Base-by-base conservation (phyloP, 92 coral and sea anemone genomes). In the Phenganax marumi region DNA sequence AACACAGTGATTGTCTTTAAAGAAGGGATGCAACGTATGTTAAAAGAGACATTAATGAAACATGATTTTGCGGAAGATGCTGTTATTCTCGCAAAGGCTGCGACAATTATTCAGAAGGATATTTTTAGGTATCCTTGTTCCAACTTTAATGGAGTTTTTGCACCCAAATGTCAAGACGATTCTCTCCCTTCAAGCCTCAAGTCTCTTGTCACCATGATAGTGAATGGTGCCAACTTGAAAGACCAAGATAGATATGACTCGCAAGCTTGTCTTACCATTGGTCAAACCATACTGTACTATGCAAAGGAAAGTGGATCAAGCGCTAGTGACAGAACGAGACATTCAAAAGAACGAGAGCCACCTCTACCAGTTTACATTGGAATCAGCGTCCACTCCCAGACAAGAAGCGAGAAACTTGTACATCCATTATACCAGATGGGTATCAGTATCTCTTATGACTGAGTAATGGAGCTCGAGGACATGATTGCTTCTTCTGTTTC, bases 11-110 rank as follows among this genome's bases (percentile, higher is more conserved):
- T 72, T 4, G 18, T 72, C 4, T 72, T 72, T 14, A 49, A n/a
- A 54, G 83, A 72, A 10, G 90, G 61, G 51, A 78, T 87, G 71
- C 75, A 69, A 43, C 77, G 62, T 58, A 52, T 87, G 75, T 4
- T 87, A 12, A 84, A 87, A 57, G 87, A 83, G 22, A 84, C 87
- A 43, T 23, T 83, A n/a, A 65, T 50, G 56, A 76, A 87, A 74
- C 75, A 85, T 14, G 82, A 87, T 76, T 69, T 77, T 50, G 49
- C 88, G 13, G 88, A 84, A 9, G 90, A 87, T 60, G 85, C 88
- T 12, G 14, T 33, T 16, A 87, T 69, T 12, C 76, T 79, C 17
- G 88, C 91, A 49, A 6, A 72, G 50, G 77, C 77, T 13, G 77
- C 77, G 6, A 46, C 23, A 12, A 50, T 72, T 26, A 10, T 72